Evolutionary conservation across 1,140 invertebrate species (phyloP).

Genomic region (Pogonomyrmex barbatus): DNA sequence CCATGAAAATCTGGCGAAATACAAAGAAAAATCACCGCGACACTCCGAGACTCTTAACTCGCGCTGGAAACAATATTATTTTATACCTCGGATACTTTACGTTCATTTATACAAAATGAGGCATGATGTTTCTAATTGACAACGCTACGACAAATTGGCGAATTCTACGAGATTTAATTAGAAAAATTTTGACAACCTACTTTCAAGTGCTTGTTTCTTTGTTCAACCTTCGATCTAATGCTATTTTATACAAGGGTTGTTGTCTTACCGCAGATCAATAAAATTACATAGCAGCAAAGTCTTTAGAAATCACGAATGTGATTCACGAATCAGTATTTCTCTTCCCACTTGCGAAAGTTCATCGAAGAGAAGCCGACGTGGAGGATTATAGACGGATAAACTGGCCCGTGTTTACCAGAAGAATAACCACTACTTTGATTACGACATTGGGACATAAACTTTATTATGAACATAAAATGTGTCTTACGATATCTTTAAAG

Average conservation of each 20-base stretch:
- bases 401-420: not conserved
- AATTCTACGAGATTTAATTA: not conserved
- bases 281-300: constrained; percentile 8
- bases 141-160: not conserved
- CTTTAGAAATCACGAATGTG: constrained; percentile 12
- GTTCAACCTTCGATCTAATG: not conserved
- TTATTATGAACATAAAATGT: constrained; percentile 34
- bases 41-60: constrained; percentile 8
- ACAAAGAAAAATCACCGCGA: constrained; percentile 16
- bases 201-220: not conserved
- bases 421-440: constrained; percentile 28
- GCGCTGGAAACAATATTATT: not conserved
- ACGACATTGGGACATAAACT: constrained; percentile 29
- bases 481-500: not conserved
- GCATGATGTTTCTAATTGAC: not conserved
- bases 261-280: constrained; percentile 55
- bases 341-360: not conserved
- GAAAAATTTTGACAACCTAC: not conserved
- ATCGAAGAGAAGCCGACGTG: not conserved
- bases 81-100: not conserved
- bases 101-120: not conserved
- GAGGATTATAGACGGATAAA: not conserved
- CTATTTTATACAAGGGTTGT: constrained; percentile 58
- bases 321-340: not conserved
- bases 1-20: constrained; percentile 31